Base-by-base conservation (phyloP, 2,113 vertebrate genomes). In the Donacobius atricapilla region DNA sequence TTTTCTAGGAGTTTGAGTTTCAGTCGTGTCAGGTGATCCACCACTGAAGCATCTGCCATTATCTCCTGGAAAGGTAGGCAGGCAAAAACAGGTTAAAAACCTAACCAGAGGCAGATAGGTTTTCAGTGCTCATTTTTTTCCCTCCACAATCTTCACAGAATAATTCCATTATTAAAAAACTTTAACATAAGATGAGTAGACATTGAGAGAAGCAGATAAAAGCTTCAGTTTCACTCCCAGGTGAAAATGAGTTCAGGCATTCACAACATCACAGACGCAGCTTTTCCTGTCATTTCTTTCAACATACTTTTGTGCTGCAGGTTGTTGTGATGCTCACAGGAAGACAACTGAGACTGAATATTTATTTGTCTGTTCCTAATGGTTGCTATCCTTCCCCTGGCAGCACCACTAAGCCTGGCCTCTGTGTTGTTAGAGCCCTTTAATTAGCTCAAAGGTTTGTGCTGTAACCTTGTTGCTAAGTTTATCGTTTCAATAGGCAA, bases 1-100 rank as follows among this genome's bases (percentile, higher is more conserved):
- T 98, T 98, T 90, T 99, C 97, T 30, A 99, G 92, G 47, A 99
- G 96, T 79, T 94, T 98, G 61, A 99, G 90, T 56, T 97, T 98
- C 72, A 99, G 96, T 8, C 35, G 97, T 42, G 98, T 95, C 96
- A 99, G 97, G 51, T 98, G 97, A 94, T 99, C 98, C 63, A 98
- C 71, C 64, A 97, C 39, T 2, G 97, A 85, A 9, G 97, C 83
- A 61, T 98, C 96, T 78, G 96, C 87, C 98, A 98, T 99, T 33
- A 58, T 33, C 31, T 90, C 39, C 66, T 42, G 63, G 53, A 90
- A 81, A 7, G 45, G 39, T 0, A 77, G n/a, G 73, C 56, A 83
- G 45, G 64, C 33, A 94, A 70, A 82, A 65, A 2, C 24, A 33
- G 19, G 22, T 85, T 61, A 69, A 56, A 93, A 58, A 65, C 25